Base-by-base conservation (phyloP, 2,113 vertebrate genomes). In the Callaeas wilsoni region DNA sequence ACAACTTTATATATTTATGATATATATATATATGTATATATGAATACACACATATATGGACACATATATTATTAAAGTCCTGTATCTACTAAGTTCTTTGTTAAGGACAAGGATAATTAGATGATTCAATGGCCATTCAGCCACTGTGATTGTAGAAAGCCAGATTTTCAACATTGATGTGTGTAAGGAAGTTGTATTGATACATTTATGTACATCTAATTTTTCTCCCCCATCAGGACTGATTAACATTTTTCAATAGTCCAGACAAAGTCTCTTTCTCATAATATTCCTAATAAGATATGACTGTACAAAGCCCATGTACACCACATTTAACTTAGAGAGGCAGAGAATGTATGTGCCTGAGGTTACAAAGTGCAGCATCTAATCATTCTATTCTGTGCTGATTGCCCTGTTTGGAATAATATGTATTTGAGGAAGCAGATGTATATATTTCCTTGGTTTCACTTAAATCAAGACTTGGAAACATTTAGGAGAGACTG, bases 281-380 rank as follows among this genome's bases (percentile, higher is more conserved):
- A 86, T 27, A 69, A 49, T 77, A 77, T 69, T 69, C 39, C 39
- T 90, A 93, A 90, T 77, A 87, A 74, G 55, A 65, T 80, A 73
- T 79, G 67, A 87, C 57, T 79, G 25, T 64, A 53, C 22, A 26
- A 84, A 94, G 20, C 18, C n/a, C 22, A 17, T 30, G 37, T 60
- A 91, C 25, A 44, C 22, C 16, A 29, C 71, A 71, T 81, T 92
- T 90, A 92, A 92, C 46, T 87, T 46, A 53, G 5, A 7, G 33
- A 79, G 35, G 67, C 53, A 85, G 32, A 93, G 19, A 20, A 50
- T 69, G 15, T 35, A 41, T 80, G 30, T 77, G 65, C 53, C 71
- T 65, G 82, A 94, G 85, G 82, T 93, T 84, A 94, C 37, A n/a
- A 84, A 90, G 46, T 87, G 88, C 63, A 92, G 7, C 50, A 73